Evolutionary conservation across 2,888 invertebrate species (phyloP).

Genomic region (Drosophila kambysellisi): DNA sequence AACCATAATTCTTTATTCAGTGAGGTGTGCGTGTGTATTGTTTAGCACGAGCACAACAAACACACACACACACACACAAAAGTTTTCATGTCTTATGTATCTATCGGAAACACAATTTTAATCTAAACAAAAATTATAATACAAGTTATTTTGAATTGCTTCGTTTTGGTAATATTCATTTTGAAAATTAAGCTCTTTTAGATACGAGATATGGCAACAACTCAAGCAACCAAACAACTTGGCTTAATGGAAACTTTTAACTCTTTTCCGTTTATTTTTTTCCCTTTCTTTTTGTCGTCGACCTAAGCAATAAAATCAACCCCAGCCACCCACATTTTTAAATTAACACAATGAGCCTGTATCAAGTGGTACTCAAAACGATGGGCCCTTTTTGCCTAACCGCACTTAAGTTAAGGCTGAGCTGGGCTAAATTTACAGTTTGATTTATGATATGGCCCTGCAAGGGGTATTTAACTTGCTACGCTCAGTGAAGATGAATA

Average conservation of each 20-base stretch:
- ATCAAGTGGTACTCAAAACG: background rate
- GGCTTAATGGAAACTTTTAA: background rate
- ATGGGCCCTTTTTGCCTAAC: constrained; percentile 1
- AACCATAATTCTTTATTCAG: constrained; percentile 75
- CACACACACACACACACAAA: constrained; percentile 20
- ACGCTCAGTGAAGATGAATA: background rate
- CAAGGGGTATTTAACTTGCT: background rate
- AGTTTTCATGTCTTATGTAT: constrained; percentile 21
- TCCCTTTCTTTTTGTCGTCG: background rate
- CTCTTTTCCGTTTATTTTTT: background rate
- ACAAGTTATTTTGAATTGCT: constrained; percentile 51
- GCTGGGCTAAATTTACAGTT: background rate
- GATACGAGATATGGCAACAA: background rate
- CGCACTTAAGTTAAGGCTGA: constrained; percentile 7
- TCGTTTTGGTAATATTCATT: constrained; percentile 24
- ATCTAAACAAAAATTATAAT: constrained; percentile 50
- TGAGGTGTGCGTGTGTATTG: constrained; percentile 59
- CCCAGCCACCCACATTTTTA: background rate
- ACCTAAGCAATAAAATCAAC: background rate
- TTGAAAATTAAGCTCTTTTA: constrained; percentile 12
- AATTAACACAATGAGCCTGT: constrained; percentile 8
- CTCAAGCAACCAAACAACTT: background rate
- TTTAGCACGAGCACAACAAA: constrained; percentile 49
- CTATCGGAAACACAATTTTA: constrained; percentile 61
- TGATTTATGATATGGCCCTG: constrained; percentile 3